phyloP scores from a whole-genome alignment of 2,888 invertebrate species.

The Pegoplata infirma region DNA sequence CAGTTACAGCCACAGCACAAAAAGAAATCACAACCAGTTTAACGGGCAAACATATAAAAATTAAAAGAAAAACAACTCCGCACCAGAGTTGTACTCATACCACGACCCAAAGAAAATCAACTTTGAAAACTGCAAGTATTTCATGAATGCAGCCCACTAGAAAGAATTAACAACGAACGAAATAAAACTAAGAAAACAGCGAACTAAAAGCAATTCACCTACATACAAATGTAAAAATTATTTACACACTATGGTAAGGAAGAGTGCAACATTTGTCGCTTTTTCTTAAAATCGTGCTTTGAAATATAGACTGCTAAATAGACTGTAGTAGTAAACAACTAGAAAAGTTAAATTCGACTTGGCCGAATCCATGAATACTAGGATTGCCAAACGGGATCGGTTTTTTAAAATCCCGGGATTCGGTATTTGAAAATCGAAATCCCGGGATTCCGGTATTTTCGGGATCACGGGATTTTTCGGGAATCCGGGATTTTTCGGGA shows the following conservation, averaged over 20 bases:
- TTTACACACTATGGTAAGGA: neutral
- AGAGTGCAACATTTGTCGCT: too few relatives aligned
- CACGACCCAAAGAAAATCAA: constrained; percentile 53
- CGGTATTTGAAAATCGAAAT: too few relatives aligned
- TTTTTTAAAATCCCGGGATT: too few relatives aligned
- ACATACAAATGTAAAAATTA: neutral
- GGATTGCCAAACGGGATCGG: too few relatives aligned
- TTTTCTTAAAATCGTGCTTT: too few relatives aligned
- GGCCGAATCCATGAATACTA: too few relatives aligned
- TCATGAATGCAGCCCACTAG: constrained; percentile 62
- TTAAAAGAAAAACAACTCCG: constrained; percentile 41
- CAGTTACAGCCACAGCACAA: constrained; percentile 14
- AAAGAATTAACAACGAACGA: constrained; percentile 30
- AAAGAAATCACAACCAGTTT: constrained; percentile 55
- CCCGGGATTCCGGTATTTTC: too few relatives aligned
- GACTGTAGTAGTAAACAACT: too few relatives aligned
- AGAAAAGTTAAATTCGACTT: too few relatives aligned
- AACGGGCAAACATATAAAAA: constrained; percentile 48
- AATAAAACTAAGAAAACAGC: constrained; percentile 25
- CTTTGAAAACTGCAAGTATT: constrained; percentile 59
- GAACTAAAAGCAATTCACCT: constrained; percentile 38
- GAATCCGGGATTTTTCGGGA: too few relatives aligned
- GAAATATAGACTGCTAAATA: too few relatives aligned
- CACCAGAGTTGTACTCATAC: neutral
- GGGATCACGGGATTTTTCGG: too few relatives aligned